Evolutionary conservation across 2,888 invertebrate species (phyloP), one percentile per base, ranked within the genome.

Genomic region (Octodonta nipae): DNA sequence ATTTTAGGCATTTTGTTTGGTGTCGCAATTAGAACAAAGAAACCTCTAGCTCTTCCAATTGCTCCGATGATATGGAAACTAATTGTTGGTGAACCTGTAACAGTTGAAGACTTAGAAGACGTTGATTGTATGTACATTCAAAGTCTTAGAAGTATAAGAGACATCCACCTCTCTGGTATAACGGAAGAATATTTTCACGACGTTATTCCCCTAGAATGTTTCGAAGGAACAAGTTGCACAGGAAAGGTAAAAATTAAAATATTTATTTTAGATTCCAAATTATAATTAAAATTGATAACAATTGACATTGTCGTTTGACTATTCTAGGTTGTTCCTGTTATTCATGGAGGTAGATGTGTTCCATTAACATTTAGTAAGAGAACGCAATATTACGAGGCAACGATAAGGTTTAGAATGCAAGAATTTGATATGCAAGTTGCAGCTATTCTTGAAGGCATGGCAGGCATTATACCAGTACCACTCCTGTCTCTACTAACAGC

Each of bases 21-120:
- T 2, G 73, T 75, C 20, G 73, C 75, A 2, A 66, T 75, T 17
- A 59, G 76, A 30, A 75, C 75, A n/a, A 72, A 71, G 51, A 75
- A 75, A 52, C 75, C 76, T 0, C 55, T 76, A 13, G 71, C 75
- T 13, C 60, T 75, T 15, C 71, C 73, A 15, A 55, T 76, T 26
- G 74, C 75, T 1, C 71, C 74, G 1, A 51, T 70, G 17, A 66
- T 75, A 25, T 75, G 75, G 75, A 75, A 75, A 50, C 58, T 72
- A 31, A 54, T 75, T 22, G 71, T 70, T 6, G 70, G 70, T 7
- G 71, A 73, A 51, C 64, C 68, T 1, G 65, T 72, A 2, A 63
- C 61, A 2, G 63, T 67, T n/a, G 68, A 71, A 39, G 75, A 75
- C 49, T 54, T 75, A 38, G 73, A 74, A 55, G 75, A 75, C 51